Base-by-base conservation (phyloP, 2,113 vertebrate genomes). In the Mormoops blainvillei region DNA sequence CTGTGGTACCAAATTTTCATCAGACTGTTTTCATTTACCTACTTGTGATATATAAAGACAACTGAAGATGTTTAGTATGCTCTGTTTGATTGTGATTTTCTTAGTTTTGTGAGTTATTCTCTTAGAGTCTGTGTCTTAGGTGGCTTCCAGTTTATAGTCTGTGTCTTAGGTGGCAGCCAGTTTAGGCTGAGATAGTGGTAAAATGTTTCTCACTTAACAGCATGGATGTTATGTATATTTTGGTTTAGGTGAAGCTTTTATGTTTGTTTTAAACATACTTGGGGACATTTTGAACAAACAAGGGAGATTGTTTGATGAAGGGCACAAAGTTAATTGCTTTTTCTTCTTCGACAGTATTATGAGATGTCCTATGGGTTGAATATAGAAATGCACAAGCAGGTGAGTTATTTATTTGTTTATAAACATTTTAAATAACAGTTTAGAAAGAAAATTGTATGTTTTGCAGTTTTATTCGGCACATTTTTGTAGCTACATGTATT, bases 301-400 rank as follows among this genome's bases (percentile, higher is more conserved):
- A 45, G 65, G 67, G 61, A 84, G 45, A 91, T 97, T 91, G 78
- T 74, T 78, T 68, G 83, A 76, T 89, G 97, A 90, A 68, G 86
- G 63, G 1, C 56, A 97, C 54, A 93, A 95, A 98, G 68, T 81
- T 87, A 98, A 95, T 97, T 77, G 89, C 70, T 97, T 98, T 97
- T 98, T 89, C 43, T 98, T 98, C 87, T 98, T 96, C 99, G 98
- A 95, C 98, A 99, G 99, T 99, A 99, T 98, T 99, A 99, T 2
- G 99, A 99, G 97, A 99, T 99, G 99, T 99, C 99, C 84, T 99
- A 99, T 95, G 99, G 99, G 82, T 99, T 99, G 98, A 99, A 99
- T 98, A 99, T 99, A 98, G 99, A 99, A 98, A 99, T 99, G 99
- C 99, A 99, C 98, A 99, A 99, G 95, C 99, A 99, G 99, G 99